Evolutionary conservation across 1,140 invertebrate species (phyloP), one percentile per base, ranked within the genome.

Genomic region (Ostrea denselamellosa): DNA sequence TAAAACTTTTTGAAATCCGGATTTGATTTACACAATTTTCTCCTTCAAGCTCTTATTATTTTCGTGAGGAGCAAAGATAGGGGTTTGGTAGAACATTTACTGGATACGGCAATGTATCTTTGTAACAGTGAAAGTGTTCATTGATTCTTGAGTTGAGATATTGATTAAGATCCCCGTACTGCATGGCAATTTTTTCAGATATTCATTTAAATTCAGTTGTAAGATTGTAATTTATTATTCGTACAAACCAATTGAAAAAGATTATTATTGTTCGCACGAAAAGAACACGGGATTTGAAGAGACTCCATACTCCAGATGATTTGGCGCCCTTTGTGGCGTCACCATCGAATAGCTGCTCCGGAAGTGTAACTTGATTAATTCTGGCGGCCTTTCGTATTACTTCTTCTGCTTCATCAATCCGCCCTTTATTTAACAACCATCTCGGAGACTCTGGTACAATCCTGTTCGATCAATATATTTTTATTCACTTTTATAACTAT

Each of bases 401-500:
- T 0, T 34, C 56, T 83, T 91, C 87, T 8, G 90, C 89, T 53
- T 91, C 90, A 3, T 88, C 56, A 51, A 58, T 77, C 0, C 83
- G 12, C 17, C 89, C 87, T 65, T 87, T 89, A 34, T 83, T 87
- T 12, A 92, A 62, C 25, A 92, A 88, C 92, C 92, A 92, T 77
- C 91, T 88, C n/a, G 92, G 90, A 0, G 92, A 92, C 53, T 92
- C 92, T 0, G 92, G 92, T 10, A 91, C 34, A 44, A 44, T 5
- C 34, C 34, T 44, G 34, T 44, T 44, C 5, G 34, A 44, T 5
- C 34, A 44, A 44, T 44, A 44, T 44, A 44, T 44, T 44, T 44
- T 2, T 44, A 44, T 44, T 44, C 5, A 44, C 5, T 44, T 44
- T 44, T 44, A 44, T 2, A 44, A 5, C 34, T 44, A 1, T 5